Conservation (phyloP, 2,113 vertebrate species). For the Pollimyrus isidori region DNA sequence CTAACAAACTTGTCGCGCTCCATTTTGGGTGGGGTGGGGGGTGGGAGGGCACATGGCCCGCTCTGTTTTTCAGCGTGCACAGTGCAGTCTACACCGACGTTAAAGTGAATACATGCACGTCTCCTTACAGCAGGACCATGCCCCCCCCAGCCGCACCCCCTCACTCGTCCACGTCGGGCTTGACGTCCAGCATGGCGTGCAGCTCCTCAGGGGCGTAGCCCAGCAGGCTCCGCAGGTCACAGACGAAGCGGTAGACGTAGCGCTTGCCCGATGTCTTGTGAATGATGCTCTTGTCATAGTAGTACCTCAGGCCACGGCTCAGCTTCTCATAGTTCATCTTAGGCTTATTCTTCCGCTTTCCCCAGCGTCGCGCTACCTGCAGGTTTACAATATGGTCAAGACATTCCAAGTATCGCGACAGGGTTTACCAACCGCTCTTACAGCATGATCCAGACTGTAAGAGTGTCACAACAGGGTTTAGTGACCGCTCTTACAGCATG, state of each 20-base stretch:
- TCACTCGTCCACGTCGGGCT: slow-evolving; percentile 90
- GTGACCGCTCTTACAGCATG: no score
- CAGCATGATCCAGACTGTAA: not conserved
- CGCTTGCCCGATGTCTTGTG: slow-evolving; percentile 97
- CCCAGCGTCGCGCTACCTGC: slow-evolving; percentile 93
- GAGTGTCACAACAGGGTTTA: no score
- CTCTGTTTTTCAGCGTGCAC: not conserved
- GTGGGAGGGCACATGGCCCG: not conserved
- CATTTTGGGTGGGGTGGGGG: slow-evolving; percentile 2
- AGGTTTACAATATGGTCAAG: not conserved
- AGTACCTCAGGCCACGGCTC: slow-evolving; percentile 93
- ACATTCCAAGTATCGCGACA: not conserved
- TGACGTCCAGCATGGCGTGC: slow-evolving; percentile 95
- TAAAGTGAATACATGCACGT: not conserved
- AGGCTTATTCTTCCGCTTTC: slow-evolving; percentile 99
- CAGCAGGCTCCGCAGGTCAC: slow-evolving; percentile 94
- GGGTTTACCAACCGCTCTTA: not conserved
- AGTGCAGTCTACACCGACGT: not conserved
- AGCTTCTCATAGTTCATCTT: slow-evolving; percentile 99
- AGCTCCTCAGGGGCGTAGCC: slow-evolving; percentile 95
- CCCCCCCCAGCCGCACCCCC: not conserved
- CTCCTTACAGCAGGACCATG: not conserved
- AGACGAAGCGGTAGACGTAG: slow-evolving; percentile 98
- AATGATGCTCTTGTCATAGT: slow-evolving; percentile 99
- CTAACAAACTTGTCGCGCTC: slow-evolving; percentile 34